Evolutionary conservation across 1,140 invertebrate species (phyloP).

Genomic region (Homalodisca vitripennis): DNA sequence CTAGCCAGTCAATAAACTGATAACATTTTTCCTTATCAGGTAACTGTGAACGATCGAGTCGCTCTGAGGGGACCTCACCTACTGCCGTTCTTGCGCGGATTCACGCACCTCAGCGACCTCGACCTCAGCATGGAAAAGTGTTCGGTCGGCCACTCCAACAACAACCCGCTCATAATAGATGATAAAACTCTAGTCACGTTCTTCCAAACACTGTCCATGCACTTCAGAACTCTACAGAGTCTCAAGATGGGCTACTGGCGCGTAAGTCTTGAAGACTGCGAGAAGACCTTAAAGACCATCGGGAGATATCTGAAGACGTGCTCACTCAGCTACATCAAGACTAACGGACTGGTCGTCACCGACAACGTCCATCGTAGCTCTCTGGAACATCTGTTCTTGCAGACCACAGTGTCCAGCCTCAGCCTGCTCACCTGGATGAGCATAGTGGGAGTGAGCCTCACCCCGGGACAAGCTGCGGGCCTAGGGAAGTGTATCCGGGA

Average conservation of each 20-base stretch:
- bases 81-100: conserved; percentile 52
- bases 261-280: conserved; percentile 41
- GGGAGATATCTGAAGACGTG: conserved; percentile 48
- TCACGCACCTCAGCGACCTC: conserved; percentile 53
- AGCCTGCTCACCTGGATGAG: conserved; percentile 50
- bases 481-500: conserved; percentile 51
- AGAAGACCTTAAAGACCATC: conserved; percentile 49
- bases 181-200: conserved; percentile 51
- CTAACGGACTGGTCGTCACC: conserved; percentile 47
- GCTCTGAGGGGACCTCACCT: conserved; percentile 53
- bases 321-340: conserved; percentile 48
- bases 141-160: conserved; percentile 45
- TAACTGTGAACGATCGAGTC: conserved; percentile 51
- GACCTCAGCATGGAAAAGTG: conserved; percentile 52
- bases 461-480: conserved; percentile 46
- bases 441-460: conserved; percentile 48
- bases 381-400: conserved; percentile 50
- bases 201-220: conserved; percentile 47
- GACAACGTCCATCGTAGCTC: conserved; percentile 45
- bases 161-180: conserved; percentile 50
- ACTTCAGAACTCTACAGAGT: conserved; percentile 49
- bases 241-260: conserved; percentile 51
- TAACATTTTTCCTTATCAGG: conserved; percentile 41
- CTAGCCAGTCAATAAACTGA: no score
- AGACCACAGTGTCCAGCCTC: conserved; percentile 48